A percentile compares a stretch with the other conserved stretches of the same genome.
Conservation (phyloP, 2,797 vertebrate genomes). For the Tenualosa ilisha region DNA sequence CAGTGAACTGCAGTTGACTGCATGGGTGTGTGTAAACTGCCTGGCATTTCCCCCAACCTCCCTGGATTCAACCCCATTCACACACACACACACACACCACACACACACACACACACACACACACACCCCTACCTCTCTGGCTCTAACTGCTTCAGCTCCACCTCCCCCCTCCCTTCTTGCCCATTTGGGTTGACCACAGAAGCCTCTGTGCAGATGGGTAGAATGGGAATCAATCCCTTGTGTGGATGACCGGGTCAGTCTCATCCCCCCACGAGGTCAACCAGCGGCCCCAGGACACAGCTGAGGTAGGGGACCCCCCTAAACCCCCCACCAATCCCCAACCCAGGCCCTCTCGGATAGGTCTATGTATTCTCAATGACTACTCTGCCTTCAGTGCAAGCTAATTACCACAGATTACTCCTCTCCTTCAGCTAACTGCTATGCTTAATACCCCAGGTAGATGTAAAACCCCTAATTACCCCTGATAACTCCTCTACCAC, state of each 20-base stretch:
- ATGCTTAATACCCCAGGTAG: not conserved
- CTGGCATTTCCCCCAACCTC: too few relatives aligned
- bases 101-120: too few relatives aligned
- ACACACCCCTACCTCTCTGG: too few relatives aligned
- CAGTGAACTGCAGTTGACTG: not conserved
- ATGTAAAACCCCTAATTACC: not conserved
- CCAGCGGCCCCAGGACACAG: slow-evolving; percentile 18
- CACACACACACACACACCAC: too few relatives aligned
- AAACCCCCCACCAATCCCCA: not conserved
- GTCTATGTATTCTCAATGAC: not conserved
- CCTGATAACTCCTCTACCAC: not conserved
- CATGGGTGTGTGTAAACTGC: too few relatives aligned
- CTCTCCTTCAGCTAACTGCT: not conserved
- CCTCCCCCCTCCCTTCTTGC: not conserved
- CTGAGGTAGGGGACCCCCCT: not conserved
- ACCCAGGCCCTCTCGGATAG: not conserved
- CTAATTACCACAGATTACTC: not conserved
- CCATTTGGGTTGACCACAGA: slow-evolving; percentile 31
- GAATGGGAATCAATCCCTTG: slow-evolving; percentile 35
- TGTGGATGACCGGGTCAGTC: slow-evolving; percentile 32
- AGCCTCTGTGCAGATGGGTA: slow-evolving; percentile 29
- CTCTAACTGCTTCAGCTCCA: not conserved
- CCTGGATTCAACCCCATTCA: too few relatives aligned
- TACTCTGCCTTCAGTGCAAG: not conserved
- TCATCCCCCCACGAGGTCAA: slow-evolving; percentile 37